phyloP scores from a whole-genome alignment of 35 echinoderm and acorn worm genomes.

The Lytechinus variegatus region DNA sequence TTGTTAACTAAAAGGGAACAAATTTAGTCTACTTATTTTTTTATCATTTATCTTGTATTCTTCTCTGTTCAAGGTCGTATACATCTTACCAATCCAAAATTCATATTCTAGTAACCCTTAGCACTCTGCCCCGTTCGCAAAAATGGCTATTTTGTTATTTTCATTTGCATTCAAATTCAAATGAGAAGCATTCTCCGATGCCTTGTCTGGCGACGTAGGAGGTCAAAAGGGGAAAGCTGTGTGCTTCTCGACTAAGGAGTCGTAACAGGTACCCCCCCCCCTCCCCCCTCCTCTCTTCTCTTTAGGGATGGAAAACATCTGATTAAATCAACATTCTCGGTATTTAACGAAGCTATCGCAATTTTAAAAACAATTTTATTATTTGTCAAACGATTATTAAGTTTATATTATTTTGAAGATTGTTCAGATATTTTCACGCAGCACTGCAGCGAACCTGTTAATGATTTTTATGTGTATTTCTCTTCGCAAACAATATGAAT shows the following conservation, averaged over 20 bases:
- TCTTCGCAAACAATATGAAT: too few relatives aligned
- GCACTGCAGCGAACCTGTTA: too few relatives aligned
- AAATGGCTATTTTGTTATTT: conserved; percentile 1
- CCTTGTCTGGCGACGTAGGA: not conserved
- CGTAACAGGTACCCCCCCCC: not conserved
- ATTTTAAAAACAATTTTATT: not conserved
- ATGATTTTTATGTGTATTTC: too few relatives aligned
- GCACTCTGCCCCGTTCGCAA: not conserved
- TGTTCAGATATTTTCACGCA: too few relatives aligned
- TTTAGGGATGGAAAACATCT: not conserved
- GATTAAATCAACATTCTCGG: not conserved
- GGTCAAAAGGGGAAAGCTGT: not conserved
- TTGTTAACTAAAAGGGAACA: not conserved
- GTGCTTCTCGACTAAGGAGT: not conserved
- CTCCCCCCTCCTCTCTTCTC: not conserved
- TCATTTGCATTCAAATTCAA: conserved; percentile 20
- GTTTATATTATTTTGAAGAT: too few relatives aligned
- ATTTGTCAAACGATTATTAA: not conserved
- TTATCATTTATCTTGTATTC: not conserved
- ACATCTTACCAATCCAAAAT: not conserved
- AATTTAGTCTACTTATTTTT: too few relatives aligned
- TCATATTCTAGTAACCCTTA: not conserved
- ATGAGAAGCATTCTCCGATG: not conserved
- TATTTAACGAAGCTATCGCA: not conserved
- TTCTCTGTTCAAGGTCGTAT: not conserved